Percentiles rank a stretch among this genome's conserved stretches.
Evolutionary conservation across 2,113 vertebrate species (phyloP).

Genomic region (Chaetura pelagica): DNA sequence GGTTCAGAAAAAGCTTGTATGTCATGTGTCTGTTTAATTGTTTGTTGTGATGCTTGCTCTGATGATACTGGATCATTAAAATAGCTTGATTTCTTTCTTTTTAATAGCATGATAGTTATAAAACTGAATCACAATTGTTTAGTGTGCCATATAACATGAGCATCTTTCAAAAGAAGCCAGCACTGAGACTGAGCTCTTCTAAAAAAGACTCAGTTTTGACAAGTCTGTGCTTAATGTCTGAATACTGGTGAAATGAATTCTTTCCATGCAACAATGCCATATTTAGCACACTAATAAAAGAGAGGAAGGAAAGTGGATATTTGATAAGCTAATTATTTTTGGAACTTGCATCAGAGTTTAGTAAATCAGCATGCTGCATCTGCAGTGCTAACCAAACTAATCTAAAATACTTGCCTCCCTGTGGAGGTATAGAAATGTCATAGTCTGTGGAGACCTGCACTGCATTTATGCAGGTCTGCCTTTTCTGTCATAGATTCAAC

Average conservation of each 20-base stretch:
- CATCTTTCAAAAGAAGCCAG: background rate
- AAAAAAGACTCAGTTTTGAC: background rate
- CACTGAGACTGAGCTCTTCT: background rate
- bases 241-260: background rate
- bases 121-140: background rate
- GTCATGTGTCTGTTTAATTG: background rate
- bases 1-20: background rate
- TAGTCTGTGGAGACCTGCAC: constrained; percentile 67
- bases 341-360: constrained; percentile 71
- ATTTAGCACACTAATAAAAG: constrained; percentile 59
- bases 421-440: constrained; percentile 76
- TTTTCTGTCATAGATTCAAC: constrained; percentile 71
- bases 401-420: constrained; percentile 75
- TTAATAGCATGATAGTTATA: background rate
- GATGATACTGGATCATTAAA: background rate
- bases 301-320: constrained; percentile 62
- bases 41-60: background rate
- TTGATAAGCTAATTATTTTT: constrained; percentile 78
- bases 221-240: constrained; percentile 20
- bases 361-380: constrained; percentile 76
- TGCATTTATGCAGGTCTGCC: constrained; percentile 74
- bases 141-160: background rate
- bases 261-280: constrained; percentile 56
- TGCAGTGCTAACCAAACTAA: constrained; percentile 78
- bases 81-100: background rate